Conservation (phyloP, 2,888 invertebrate species). For the Lepidocyrtoides sp. region DNA sequence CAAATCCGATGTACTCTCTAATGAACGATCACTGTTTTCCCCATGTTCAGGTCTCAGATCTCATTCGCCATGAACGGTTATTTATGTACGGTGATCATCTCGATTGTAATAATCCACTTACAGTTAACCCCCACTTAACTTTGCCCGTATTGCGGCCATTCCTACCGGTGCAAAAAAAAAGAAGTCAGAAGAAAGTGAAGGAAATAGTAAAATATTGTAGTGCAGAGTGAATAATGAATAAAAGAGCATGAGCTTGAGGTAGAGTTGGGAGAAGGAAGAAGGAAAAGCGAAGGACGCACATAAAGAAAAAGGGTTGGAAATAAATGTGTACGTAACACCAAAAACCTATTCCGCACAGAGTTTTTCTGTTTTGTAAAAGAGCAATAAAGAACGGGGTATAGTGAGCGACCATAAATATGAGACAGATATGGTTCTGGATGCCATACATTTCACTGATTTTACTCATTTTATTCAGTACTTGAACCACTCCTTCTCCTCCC, state of each 20-base stretch:
- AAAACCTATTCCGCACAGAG: background rate
- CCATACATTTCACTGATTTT: slow-evolving; percentile 42
- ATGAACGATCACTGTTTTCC: slow-evolving; percentile 31
- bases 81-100: background rate
- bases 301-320: slow-evolving; percentile 1
- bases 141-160: no score
- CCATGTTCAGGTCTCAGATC: background rate
- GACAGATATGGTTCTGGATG: slow-evolving; percentile 51
- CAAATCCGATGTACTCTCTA: background rate
- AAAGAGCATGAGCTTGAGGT: background rate
- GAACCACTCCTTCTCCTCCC: slow-evolving; percentile 26
- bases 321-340: background rate
- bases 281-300: background rate
- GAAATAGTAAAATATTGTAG: background rate
- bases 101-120: slow-evolving; percentile 4
- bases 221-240: slow-evolving; percentile 28
- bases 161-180: no score
- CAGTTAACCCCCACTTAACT: no score
- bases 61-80: background rate
- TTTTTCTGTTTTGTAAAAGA: slow-evolving; percentile 11
- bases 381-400: slow-evolving; percentile 45
- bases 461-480: slow-evolving; percentile 15
- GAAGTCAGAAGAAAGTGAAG: background rate
- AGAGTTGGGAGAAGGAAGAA: background rate
- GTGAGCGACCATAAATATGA: slow-evolving; percentile 53